Base-by-base conservation (phyloP, 30 jellyfish, hydroid and myxozoan species). In the Hydractinia symbiolongicarpus region DNA sequence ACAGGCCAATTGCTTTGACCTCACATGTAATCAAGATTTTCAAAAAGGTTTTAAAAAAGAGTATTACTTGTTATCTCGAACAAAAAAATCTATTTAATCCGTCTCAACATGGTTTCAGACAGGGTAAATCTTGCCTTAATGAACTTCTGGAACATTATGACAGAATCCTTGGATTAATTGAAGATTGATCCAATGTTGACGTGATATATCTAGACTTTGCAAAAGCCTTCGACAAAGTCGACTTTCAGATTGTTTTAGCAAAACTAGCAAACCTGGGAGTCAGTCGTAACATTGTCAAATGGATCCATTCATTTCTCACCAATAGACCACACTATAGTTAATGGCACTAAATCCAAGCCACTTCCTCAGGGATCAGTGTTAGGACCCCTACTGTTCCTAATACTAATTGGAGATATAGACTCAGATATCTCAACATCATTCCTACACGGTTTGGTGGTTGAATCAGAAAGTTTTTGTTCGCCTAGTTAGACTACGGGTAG, bases 1-100 rank as follows among this genome's bases (percentile, higher is more conserved):
- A 78, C 82, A 44, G 86, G 7, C 86, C 84, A 8, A 71, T 55
- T 6, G 86, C 86, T 6, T 51, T 78, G 64, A 78, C 86, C 17
- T 78, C 86, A 58, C 86, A 78, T 61, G 40, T 78, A 7, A 78
- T 61, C 7, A 78, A 78, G 49, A 61, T 58, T 6, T 78, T 78
- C 50, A 71, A 78, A 50, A 78, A 20, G 62, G 82, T 78, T 19
- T 7, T 61, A 20, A 11, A 82, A n/a, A n/a, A n/a, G n/a, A n/a
- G n/a, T n/a, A n/a, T n/a, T n/a, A n/a, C n/a, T n/a, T n/a, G n/a
- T n/a, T 5, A 78, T 30, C 17, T 8, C 30, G 53, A 57, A 78
- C 8, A 52, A 17, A 56, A 58, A n/a, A 20, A 11, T 7, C 10
- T 66, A 17, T 78, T 30, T 61, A 60, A 56, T 7, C 85, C 30